These are phyloP conservation scores for Tretioscincus oriximinensis DNA, from an alignment of 2,113 vertebrate genomes.

Conservation along the genomic window DNA sequence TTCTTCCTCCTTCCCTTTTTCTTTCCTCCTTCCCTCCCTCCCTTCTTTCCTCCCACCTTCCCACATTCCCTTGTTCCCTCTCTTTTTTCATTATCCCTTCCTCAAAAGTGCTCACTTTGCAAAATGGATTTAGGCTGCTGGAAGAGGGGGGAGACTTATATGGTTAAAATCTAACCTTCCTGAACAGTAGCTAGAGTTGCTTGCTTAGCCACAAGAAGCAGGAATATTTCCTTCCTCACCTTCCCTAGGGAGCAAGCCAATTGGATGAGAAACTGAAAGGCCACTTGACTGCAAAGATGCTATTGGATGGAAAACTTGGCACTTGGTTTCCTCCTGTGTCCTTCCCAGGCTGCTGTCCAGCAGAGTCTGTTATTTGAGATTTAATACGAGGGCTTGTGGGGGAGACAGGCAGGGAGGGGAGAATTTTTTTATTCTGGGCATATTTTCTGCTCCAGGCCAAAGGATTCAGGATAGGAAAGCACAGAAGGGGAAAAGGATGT, in stretches of 20 bases:
- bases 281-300: not conserved
- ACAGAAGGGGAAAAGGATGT: not conserved
- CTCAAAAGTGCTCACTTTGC: not conserved
- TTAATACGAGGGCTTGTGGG: not conserved
- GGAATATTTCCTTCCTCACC: not conserved
- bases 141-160: not conserved
- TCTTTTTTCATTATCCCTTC: too few relatives aligned
- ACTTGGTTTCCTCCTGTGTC: slow-evolving; percentile 7
- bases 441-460: not conserved
- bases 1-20: not conserved
- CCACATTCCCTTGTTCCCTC: too few relatives aligned
- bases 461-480: not conserved
- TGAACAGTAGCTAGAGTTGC: not conserved
- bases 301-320: slow-evolving; percentile 2
- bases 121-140: not conserved
- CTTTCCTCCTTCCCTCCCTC: too few relatives aligned
- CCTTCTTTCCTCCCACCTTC: too few relatives aligned
- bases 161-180: not conserved
- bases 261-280: slow-evolving; percentile 15
- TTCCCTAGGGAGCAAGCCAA: not conserved
- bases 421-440: not conserved
- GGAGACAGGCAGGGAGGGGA: too few relatives aligned
- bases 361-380: not conserved
- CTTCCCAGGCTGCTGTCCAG: slow-evolving; percentile 20
- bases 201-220: not conserved